A percentile compares a stretch with the other conserved stretches of the same genome.
Evolutionary conservation across 2,888 invertebrate species (phyloP).

Genomic region (Pterostichus madidus): DNA sequence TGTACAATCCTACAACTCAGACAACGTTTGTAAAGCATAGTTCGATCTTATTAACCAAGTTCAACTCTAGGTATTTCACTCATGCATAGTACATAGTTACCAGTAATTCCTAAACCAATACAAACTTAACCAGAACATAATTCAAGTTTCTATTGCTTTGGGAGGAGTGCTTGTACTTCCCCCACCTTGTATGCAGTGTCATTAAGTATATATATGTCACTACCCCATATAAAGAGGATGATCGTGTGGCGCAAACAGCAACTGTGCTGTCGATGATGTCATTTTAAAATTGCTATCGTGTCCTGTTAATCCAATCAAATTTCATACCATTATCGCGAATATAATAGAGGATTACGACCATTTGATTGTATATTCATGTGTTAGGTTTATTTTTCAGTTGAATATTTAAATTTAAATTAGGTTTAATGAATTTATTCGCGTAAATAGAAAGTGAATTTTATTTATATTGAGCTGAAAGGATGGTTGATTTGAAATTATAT

Average conservation of each 20-base stretch:
- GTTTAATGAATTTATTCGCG: background rate
- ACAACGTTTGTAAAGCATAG: too few species aligned
- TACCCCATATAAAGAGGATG: slow-evolving; percentile 23
- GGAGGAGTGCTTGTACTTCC: too few species aligned
- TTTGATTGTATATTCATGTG: slow-evolving; percentile 25
- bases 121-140: too few species aligned
- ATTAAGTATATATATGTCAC: background rate
- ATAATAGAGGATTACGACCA: slow-evolving; percentile 49
- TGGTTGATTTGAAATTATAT: background rate
- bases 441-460: background rate
- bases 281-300: slow-evolving; percentile 61
- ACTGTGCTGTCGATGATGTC: slow-evolving; percentile 52
- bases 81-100: too few species aligned
- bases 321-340: slow-evolving; percentile 32
- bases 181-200: background rate
- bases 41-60: too few species aligned
- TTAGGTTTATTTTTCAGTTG: background rate
- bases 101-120: too few species aligned
- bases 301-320: slow-evolving; percentile 47
- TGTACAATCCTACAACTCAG: too few species aligned
- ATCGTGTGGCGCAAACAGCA: background rate
- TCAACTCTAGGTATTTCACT: too few species aligned
- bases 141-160: too few species aligned
- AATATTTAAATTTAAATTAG: background rate
- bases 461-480: background rate